phyloP scores from a whole-genome alignment of 2,797 vertebrate genomes.

The Malurus leucopterus region DNA sequence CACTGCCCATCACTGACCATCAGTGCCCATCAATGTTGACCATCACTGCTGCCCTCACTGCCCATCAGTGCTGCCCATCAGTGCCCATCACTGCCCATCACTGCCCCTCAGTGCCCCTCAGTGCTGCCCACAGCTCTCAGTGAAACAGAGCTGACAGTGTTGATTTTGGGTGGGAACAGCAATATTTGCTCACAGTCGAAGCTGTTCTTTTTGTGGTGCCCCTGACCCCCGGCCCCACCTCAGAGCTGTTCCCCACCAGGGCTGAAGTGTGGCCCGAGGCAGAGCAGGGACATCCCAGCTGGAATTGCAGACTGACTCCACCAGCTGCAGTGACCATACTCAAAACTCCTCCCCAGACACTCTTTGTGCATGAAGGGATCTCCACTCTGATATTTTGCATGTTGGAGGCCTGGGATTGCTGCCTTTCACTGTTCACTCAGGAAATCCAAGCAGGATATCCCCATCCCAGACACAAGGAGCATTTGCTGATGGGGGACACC shows the following conservation, averaged over 20 bases:
- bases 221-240: neutral
- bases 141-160: neutral
- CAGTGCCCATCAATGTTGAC: too few relatives aligned
- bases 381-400: neutral
- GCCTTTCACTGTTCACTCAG: neutral
- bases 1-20: too few relatives aligned
- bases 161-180: neutral
- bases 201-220: neutral
- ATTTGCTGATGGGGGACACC: neutral
- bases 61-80: too few relatives aligned
- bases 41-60: too few relatives aligned
- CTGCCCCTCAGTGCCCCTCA: neutral
- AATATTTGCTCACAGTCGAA: neutral
- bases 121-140: neutral
- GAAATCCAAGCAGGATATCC: neutral
- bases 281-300: neutral
- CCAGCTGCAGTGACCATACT: fast-evolving
- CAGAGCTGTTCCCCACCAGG: neutral
- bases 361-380: neutral
- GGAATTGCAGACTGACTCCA: neutral
- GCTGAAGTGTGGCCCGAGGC: neutral
- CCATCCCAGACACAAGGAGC: neutral
- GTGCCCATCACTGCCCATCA: too few relatives aligned
- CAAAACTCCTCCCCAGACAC: neutral
- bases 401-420: neutral